A percentile compares a stretch with the other conserved stretches of the same genome.
Conservation (phyloP, 1,140 invertebrate species). For the Drosophila elegans region DNA sequence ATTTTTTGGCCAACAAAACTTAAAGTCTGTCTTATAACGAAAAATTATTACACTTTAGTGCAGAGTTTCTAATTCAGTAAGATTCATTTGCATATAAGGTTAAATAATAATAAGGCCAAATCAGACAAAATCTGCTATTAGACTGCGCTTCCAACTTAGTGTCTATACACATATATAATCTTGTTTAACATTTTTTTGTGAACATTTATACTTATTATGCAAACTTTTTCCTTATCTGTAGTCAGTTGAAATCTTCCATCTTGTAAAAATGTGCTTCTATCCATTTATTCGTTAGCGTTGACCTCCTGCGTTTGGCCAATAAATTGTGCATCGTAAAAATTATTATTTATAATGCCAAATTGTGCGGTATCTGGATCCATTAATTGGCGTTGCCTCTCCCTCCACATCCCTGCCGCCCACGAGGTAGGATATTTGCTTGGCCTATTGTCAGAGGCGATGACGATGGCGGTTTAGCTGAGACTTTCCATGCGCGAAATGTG, state of each 20-base stretch:
- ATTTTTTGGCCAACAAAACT: too few species aligned
- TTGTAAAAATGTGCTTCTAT: slow-evolving; percentile 2
- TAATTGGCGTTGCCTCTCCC: slow-evolving; percentile 34
- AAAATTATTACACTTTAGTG: too few species aligned
- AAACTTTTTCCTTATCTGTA: background rate
- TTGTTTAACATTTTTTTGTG: background rate
- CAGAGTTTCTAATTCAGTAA: too few species aligned
- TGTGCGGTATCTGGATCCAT: slow-evolving; percentile 57
- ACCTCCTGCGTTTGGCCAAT: slow-evolving; percentile 46
- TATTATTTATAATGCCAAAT: slow-evolving; percentile 71
- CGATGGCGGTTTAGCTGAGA: slow-evolving; percentile 33
- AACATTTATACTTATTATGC: background rate
- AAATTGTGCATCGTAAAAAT: slow-evolving; percentile 58
- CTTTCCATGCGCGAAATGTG: slow-evolving; percentile 58
- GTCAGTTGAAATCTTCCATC: background rate
- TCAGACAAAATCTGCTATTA: too few species aligned
- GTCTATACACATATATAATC: too few species aligned
- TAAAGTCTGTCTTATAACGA: too few species aligned
- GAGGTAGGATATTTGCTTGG: slow-evolving; percentile 42
- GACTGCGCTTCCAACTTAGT: too few species aligned
- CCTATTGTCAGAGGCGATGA: slow-evolving; percentile 39
- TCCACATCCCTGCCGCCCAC: slow-evolving; percentile 5
- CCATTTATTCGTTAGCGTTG: slow-evolving; percentile 36
- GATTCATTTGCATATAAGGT: too few species aligned
- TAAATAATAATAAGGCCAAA: too few species aligned